Evolutionary conservation across 2,797 vertebrate species (phyloP), one percentile per base, ranked within the genome.

Genomic region (Sphaeramia orbicularis): DNA sequence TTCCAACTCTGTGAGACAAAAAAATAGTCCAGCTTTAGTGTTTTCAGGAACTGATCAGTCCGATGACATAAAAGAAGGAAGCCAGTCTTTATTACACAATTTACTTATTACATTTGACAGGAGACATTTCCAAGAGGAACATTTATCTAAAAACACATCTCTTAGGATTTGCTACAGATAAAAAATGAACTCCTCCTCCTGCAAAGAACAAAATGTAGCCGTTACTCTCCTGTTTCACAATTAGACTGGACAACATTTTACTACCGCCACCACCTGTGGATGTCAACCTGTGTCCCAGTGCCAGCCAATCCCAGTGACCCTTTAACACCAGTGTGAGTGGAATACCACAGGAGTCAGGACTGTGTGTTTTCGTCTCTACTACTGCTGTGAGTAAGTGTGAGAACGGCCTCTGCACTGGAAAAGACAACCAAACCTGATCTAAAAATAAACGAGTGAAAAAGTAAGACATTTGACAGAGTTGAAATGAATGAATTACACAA

Each of bases 101-200:
- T 74, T 85, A 40, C 45, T 74, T 81, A 86, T 30, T 77, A 80
- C 67, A 85, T 62, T 66, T 73, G 30, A 73, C 50, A 76, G 11
- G 49, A 74, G 18, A 45, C 15, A 62, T 41, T 78, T 65, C 41
- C 38, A 61, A 66, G 76, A 55, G 35, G 27, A 21, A 3, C 45
- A 71, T 65, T 36, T 3, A 44, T 45, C 50, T 30, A 18, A 50
- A 67, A 65, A 41, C n/a, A 44, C 18, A 52, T 19, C 27, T 19
- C 27, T 91, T 77, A 92, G 40, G 61, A 85, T 87, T 84, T 89
- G 58, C 74, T 84, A 86, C 94, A 94, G 63, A 93, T 93, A 89
- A 94, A 94, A 91, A 93, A 93, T 14, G 85, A 84, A 48, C 77
- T 78, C 83, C 50, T 91, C 91, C 82, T 92, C 94, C 94, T 94